phyloP scores from a whole-genome alignment of 2,797 vertebrate genomes.

The Sebastes variabilis region DNA sequence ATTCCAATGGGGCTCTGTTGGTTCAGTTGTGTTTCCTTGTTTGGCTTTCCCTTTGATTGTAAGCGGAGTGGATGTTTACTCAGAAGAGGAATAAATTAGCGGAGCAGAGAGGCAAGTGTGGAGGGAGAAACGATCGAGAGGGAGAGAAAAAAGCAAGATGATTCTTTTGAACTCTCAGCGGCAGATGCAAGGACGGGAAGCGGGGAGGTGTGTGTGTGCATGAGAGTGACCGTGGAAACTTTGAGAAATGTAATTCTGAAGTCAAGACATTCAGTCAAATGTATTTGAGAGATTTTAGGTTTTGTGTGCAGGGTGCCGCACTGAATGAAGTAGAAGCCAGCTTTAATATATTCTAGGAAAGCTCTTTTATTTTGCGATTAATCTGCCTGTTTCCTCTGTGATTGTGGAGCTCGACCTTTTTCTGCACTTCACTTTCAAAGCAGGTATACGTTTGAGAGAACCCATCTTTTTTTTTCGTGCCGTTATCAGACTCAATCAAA shows the following conservation, averaged over 20 bases:
- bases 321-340: background rate
- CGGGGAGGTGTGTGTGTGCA: background rate
- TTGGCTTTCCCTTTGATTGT: constrained; percentile 55
- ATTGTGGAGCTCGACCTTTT: constrained; percentile 23
- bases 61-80: constrained; percentile 50
- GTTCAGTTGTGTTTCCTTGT: constrained; percentile 48
- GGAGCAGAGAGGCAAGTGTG: constrained; percentile 9
- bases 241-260: constrained; percentile 18
- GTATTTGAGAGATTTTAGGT: constrained; percentile 6
- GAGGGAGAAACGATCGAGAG: background rate
- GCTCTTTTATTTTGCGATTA: constrained; percentile 30
- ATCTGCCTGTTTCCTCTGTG: constrained; percentile 21
- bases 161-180: constrained; percentile 26
- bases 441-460: background rate
- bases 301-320: background rate
- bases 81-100: constrained; percentile 48
- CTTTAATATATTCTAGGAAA: constrained; percentile 25
- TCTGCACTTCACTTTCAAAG: constrained; percentile 37
- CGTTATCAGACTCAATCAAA: constrained; percentile 35
- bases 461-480: background rate
- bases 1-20: constrained; percentile 48
- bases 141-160: background rate
- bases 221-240: background rate
- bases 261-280: background rate
- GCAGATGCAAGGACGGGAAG: background rate